Evolutionary conservation across 2,888 invertebrate species (phyloP), one percentile per base, ranked within the genome.

Genomic region (Ectemnius cavifrons): DNA sequence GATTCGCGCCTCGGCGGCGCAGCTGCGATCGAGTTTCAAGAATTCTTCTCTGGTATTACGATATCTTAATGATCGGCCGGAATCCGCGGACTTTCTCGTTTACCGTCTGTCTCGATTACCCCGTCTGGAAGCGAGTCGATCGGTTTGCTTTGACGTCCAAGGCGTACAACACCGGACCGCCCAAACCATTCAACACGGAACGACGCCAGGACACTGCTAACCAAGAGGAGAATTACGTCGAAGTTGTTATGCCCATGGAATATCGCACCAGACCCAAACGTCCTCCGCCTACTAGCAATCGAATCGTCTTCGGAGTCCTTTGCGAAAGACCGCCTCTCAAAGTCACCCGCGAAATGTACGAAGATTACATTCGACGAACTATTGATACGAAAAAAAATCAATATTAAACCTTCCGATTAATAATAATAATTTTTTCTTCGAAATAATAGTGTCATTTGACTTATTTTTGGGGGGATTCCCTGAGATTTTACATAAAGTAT

Each of bases 291-390:
- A 49, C 16, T 45, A 23, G 57, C 27, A 23, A 60, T 64, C 68
- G 14, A n/a, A 28, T 69, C 45, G 47, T 65, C 6, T 82, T 66
- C 69, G 82, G 82, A 11, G 82, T 82, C 16, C 66, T 69, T 1
- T 83, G 75, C 81, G 62, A 71, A 61, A 60, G 83, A 14, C 77
- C 83, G 0, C 69, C 66, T 2, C 83, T 81, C 28, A 73, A 11
- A 13, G 68, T 83, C 62, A 23, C 63, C 1, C 74, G 74, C 47
- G 67, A 73, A 28, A 76, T 68, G 81, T 71, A 47, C 18, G 60
- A 52, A 63, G 71, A 71, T 13, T 71, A 61, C 23, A 61, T 58
- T 47, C 58, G 37, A 61, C 75, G 45, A 57, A 67, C 46, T 4
- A 4, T 67, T 37, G 8, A 6, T 8, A 6, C 8, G 5, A 37